Evolutionary conservation across 2,113 vertebrate species (phyloP), one percentile per base, ranked within the genome.

Genomic region (Melanerpes formicivorus): DNA sequence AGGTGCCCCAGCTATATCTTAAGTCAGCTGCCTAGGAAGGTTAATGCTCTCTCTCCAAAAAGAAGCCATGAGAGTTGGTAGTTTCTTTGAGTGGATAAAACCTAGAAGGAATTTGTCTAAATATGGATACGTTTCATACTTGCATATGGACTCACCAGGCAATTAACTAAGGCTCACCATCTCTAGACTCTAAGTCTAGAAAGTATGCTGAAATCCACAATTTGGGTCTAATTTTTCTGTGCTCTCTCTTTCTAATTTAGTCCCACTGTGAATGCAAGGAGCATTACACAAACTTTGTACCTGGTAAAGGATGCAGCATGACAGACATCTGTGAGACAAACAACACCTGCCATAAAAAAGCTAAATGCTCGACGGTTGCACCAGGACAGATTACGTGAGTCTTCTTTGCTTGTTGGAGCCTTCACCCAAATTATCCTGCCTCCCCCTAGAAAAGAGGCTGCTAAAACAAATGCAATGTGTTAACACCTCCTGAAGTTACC

Each of bases 261-360:
- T 98, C 98, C 82, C 98, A 99, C 97, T 99, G 99, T 17, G 98
- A 98, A 90, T 99, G 99, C 96, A 98, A 97, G 80, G 91, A 98
- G 26, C 98, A 99, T 18, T 99, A 98, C 55, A 96, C 73, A 3
- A 90, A 93, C 27, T 97, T 98, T 75, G 62, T 93, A 5, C 76
- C 95, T 3, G 98, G 97, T 52, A 88, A 94, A 67, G 93, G 98
- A 82, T 99, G 99, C 96, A 97, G 95, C 48, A 77, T 99, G 87
- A 96, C 2, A 3, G 96, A 99, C 7, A 22, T 92, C 63, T 99
- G 99, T 95, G 80, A 90, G 86, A 98, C 97, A 2, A 97, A 97
- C 29, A 98, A 97, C 76, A 98, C 98, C 37, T 99, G 99, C 83
- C 97, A 98, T 90, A 97, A 84, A 92, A 97, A 98, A 22, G 99